Evolutionary conservation across 2,888 invertebrate genomes (phyloP).

Genomic region (Plebejus anna): DNA sequence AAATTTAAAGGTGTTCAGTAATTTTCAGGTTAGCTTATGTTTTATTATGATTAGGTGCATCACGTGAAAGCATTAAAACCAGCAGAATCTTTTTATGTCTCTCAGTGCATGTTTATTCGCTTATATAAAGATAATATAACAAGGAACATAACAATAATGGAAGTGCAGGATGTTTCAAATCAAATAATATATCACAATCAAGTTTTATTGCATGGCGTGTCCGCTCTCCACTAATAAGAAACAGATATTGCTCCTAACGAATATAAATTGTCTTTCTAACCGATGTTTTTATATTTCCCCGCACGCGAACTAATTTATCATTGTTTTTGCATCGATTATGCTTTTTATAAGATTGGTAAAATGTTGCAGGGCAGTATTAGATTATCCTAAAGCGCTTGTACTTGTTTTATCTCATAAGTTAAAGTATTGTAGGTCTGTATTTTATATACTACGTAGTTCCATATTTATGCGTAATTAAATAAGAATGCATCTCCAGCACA

Average conservation of each 20-base stretch:
- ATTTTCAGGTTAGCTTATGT: background rate
- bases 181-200: constrained; percentile 59
- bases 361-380: background rate
- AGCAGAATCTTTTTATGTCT: background rate
- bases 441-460: no score
- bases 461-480: no score
- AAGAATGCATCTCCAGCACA: no score
- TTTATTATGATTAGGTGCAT: background rate
- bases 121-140: constrained; percentile 1
- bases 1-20: background rate
- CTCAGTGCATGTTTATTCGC: background rate
- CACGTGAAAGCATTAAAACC: background rate
- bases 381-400: background rate
- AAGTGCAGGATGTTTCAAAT: constrained; percentile 19
- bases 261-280: constrained; percentile 61
- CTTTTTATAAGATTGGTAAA: constrained; percentile 11
- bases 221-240: constrained; percentile 59
- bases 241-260: constrained; percentile 57
- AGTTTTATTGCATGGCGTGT: constrained; percentile 64
- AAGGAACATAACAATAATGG: constrained; percentile 11
- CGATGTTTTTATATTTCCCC: constrained; percentile 70
- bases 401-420: no score
- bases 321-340: constrained; percentile 39
- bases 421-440: no score
- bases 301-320: constrained; percentile 53